Base-by-base conservation (phyloP, 2,888 invertebrate species). In the Steinernema carpocapsae region DNA sequence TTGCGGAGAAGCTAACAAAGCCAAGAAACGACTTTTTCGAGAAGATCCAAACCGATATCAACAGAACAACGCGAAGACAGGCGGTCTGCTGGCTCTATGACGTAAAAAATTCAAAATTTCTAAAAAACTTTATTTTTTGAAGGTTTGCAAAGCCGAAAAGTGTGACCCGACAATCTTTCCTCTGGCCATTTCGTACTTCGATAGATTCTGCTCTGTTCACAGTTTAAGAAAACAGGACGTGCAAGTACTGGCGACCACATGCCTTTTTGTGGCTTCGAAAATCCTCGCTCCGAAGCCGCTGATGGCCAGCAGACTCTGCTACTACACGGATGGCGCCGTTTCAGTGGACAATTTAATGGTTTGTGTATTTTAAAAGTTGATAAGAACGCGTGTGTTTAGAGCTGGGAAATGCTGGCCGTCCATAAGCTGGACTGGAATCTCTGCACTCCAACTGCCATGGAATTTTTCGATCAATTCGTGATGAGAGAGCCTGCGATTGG, bases 161-260 rank as follows among this genome's bases (percentile, higher is more conserved):
- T 93, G 94, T 88, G 94, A 95, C 89, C 94, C 94, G 88, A 94
- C 94, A 88, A 95, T 97, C 80, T 95, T 95, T 88, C n/a, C 94
- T 64, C 90, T 97, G 88, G 93, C 97, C 74, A 92, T 95, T 89
- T 94, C 93, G 88, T 94, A 93, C 90, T 90, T 97, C 91, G 96
- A 97, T 90, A 92, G 96, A 88, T 95, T 95, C 91, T 91, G 97
- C 85, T 93, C 93, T 87, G 91, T 92, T 77, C 93, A 93, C 88
- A 91, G 92, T 76, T 93, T 95, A 87, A 91, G 92, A 84, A 93
- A 93, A 90, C 92, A 92, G 84, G 93, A 94, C 88, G 91, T 97
- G 78, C 97, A 97, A 90, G 91, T 95, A 76, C 90, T 97, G 87
- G 96, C 94, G 77, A 93, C 95, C 37, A 93, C 94, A 51, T 95